Evolutionary conservation across 53 echinoderm and acorn worm genomes (phyloP), one percentile per base, ranked within the genome.

Genomic region (Astropecten irregularis): DNA sequence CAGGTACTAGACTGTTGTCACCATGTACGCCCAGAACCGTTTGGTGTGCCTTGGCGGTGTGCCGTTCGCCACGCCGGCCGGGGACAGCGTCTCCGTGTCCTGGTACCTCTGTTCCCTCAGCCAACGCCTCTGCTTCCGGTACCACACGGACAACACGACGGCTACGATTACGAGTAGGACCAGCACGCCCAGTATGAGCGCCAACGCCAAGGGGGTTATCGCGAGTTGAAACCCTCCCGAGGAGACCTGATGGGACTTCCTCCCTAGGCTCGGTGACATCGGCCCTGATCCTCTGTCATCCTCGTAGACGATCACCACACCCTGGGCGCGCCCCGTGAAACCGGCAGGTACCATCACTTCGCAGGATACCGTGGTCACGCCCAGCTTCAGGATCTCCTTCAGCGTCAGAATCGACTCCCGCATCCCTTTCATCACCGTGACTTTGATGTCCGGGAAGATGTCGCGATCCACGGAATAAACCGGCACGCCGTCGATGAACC

Each of bases 21-120:
- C 74, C 57, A 53, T 74, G 40, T 74, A 74, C 11, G 18, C 74
- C 40, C 40, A 53, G 22, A 55, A 74, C 1, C 54, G 56, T 20
- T 22, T 39, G 14, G 35, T 11, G 15, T 64, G 36, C 37, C 35
- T 37, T 7, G 36, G 2, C 38, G 37, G 18, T 2, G 10, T 8
- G 18, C 30, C 56, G 26, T 39, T 39, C 3, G 30, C 55, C 37
- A 38, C 42, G 11, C 22, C 68, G 68, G 33, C 68, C 3, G 35
- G 13, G 15, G 71, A 49, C 25, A 74, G 39, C 20, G 66, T 38
- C 35, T 2, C 21, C 0, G 38, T 57, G 52, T 74, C 39, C 13
- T 35, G 1, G 38, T 56, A 37, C 19, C 33, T 31, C 33, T 2
- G 18, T 34, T 4, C 16, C 3, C 35, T 1, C 32, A 2, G 2